Conservation (phyloP, 2,113 vertebrate species). For the Chrysemys picta region DNA sequence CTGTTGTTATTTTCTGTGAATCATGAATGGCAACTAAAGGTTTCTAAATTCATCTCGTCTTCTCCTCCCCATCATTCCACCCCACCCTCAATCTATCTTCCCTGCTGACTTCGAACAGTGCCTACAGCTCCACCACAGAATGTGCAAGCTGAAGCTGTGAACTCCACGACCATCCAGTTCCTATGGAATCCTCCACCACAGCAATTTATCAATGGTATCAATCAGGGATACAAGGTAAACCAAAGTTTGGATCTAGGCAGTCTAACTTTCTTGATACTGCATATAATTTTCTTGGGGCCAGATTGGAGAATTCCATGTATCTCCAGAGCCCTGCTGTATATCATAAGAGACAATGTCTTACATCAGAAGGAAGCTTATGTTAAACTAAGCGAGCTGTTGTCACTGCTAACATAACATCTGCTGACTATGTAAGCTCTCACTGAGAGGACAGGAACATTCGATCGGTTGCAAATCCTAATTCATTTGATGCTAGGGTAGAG, state of each 20-base stretch:
- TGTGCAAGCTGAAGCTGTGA: constrained; percentile 87
- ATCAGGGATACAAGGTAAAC: constrained; percentile 96
- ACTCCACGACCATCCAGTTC: constrained; percentile 92
- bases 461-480: not conserved
- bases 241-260: not conserved
- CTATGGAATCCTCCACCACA: constrained; percentile 94
- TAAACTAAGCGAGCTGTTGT: not conserved
- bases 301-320: not conserved
- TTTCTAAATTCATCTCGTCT: constrained; percentile 11
- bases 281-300: fast-evolving
- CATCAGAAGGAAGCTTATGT: fast-evolving
- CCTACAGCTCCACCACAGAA: constrained; percentile 95
- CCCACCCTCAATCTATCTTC: not conserved
- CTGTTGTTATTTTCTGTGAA: not conserved
- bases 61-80: not conserved
- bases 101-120: constrained; percentile 75
- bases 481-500: constrained; percentile 3
- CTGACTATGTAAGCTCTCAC: not conserved
- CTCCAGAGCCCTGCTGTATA: not conserved
- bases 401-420: not conserved
- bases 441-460: not conserved
- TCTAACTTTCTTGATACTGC: fast-evolving
- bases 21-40: not conserved
- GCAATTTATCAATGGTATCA: constrained; percentile 97
- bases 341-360: not conserved